These are phyloP conservation scores for Nannoperca obscura DNA, from an alignment of 2,797 vertebrate genomes.

Conservation along the genomic window DNA sequence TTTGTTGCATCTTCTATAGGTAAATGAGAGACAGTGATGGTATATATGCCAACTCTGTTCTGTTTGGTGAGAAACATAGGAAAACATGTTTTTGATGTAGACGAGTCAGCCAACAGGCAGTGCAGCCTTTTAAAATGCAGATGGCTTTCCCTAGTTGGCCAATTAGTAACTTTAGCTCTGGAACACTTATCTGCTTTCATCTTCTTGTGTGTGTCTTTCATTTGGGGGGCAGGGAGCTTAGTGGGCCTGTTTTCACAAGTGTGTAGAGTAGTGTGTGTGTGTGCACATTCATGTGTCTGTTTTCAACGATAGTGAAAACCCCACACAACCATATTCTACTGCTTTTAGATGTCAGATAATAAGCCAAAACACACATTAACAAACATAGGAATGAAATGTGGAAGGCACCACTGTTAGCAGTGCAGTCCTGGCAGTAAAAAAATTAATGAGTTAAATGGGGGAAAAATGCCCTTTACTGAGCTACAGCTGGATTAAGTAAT, in stretches of 20 bases:
- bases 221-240: conserved; percentile 59
- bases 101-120: conserved; percentile 73
- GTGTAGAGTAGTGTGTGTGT: conserved; percentile 32
- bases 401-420: conserved; percentile 40
- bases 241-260: conserved; percentile 57
- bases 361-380: conserved; percentile 55
- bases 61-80: conserved; percentile 63
- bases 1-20: conserved; percentile 49
- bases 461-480: conserved; percentile 49
- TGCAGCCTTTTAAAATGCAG: conserved; percentile 78
- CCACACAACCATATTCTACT: conserved; percentile 42
- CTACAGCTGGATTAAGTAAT: conserved; percentile 70
- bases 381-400: conserved; percentile 50
- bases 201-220: conserved; percentile 75
- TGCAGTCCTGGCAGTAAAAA: conserved; percentile 38
- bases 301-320: conserved; percentile 45
- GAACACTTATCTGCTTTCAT: conserved; percentile 83
- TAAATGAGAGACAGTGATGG: conserved; percentile 65
- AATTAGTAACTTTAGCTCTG: conserved; percentile 84
- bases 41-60: conserved; percentile 64
- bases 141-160: conserved; percentile 84
- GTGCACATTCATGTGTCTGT: conserved; percentile 47
- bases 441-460: conserved; percentile 58
- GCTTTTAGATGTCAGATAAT: conserved; percentile 61
- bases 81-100: conserved; percentile 78